These are phyloP conservation scores for Ennomos quercinarius DNA, from an alignment of 2,888 invertebrate genomes.

Conservation along the genomic window DNA sequence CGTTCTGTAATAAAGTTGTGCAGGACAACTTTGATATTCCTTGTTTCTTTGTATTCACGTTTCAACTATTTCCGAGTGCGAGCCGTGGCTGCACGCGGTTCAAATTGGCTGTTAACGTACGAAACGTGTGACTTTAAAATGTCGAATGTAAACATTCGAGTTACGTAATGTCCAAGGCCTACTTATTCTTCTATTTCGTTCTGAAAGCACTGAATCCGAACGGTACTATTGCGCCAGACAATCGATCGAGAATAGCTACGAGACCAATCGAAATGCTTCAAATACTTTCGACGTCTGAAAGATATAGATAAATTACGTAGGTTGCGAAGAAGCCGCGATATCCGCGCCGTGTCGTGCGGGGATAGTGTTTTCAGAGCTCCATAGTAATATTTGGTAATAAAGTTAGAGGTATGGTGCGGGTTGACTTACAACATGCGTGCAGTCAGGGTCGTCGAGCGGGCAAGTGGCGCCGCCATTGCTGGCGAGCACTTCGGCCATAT, in stretches of 20 bases:
- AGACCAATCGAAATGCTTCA: not conserved
- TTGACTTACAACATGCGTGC: conserved; percentile 95
- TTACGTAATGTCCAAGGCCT: conserved; percentile 40
- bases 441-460: conserved; percentile 91
- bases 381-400: not conserved
- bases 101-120: conserved; percentile 31
- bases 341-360: conserved; percentile 27
- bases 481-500: conserved; percentile 95
- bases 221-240: conserved; percentile 14
- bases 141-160: conserved; percentile 34
- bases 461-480: conserved; percentile 94
- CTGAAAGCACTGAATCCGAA: conserved; percentile 21
- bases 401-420: conserved; percentile 2
- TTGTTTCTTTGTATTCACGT: conserved; percentile 36
- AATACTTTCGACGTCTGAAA: not conserved
- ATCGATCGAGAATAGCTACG: conserved; percentile 11
- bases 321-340: conserved; percentile 14
- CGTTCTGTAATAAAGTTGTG: conserved; percentile 52
- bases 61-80: conserved; percentile 34
- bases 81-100: conserved; percentile 32
- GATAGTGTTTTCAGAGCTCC: conserved; percentile 17
- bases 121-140: conserved; percentile 35
- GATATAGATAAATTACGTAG: conserved; percentile 5
- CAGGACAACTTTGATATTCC: conserved; percentile 41
- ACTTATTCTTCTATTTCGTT: conserved; percentile 28